Base-by-base conservation (phyloP, 2,113 vertebrate genomes). In the crab-eating macaque (Macaca fascicularis) region DNA sequence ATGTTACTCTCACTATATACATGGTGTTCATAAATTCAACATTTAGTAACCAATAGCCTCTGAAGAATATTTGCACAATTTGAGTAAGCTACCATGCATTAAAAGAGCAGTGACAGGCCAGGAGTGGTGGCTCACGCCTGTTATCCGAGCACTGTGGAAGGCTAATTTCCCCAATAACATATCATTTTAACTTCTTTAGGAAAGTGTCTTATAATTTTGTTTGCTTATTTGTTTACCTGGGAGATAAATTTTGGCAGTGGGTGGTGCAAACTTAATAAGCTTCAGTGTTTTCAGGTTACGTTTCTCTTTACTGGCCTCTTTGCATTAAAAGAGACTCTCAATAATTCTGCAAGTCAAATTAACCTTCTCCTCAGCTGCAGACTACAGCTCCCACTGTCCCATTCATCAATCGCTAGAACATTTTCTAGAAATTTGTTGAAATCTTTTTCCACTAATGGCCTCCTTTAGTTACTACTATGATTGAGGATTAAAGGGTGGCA, bases 391-490 rank as follows among this genome's bases (percentile, higher is more conserved):
- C 35, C 7, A 89, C 40, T 72, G 19, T 38, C 55, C 20, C 43
- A 78, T 61, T 45, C 30, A 61, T 82, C 35, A 61, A 22, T 59
- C 23, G 64, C 64, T 91, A 87, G 20, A 82, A 82, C 25, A 90
- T 64, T 38, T 90, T 90, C 27, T 45, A 79, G 43, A 79, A 50
- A 80, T 64, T 38, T 86, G 11, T 55, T 55, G 17, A 64, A 86
- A 45, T 80, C 6, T 70, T 23, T 91, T 87, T 79, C 69, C 13
- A 45, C 45, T 91, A 91, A 25, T 83, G 30, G 20, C 7, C 16
- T 95, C n/a, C 20, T 93, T 17, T 85, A n/a, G 50, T 59, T 75
- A 80, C 76, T 74, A 55, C 93, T 91, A 55, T 93, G 4, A 83
- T 78, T 90, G n/a, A 55, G 35, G 57, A 67, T 80, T 94, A 85